Percentiles rank a stretch among this genome's conserved stretches.
phyloP scores from a whole-genome alignment of 2,888 invertebrate species.

The Orthosia cruda region DNA sequence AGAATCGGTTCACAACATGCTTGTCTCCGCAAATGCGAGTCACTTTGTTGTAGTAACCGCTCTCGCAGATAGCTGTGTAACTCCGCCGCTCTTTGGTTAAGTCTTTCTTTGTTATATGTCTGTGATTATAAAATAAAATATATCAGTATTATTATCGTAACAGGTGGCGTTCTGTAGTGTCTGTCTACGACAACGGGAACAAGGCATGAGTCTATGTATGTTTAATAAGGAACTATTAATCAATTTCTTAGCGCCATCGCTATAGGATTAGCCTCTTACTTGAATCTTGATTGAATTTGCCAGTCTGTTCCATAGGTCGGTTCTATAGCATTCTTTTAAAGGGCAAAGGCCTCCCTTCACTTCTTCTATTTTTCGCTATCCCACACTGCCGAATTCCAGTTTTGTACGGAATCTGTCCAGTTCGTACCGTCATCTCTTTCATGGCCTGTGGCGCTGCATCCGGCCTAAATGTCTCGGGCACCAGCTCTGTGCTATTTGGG shows the following conservation, averaged over 20 bases:
- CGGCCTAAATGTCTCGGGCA: not conserved
- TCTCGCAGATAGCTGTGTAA: conserved; percentile 91
- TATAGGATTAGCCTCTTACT: not conserved
- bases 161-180: no score
- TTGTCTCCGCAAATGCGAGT: conserved; percentile 88
- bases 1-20: conserved; percentile 86
- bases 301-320: no score
- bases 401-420: not conserved
- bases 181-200: no score
- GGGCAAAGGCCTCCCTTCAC: conserved; percentile 15
- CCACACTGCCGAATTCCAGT: not conserved
- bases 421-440: not conserved
- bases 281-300: not conserved
- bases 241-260: not conserved
- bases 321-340: conserved; percentile 4
- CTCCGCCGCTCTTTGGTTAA: conserved; percentile 89
- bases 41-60: conserved; percentile 91
- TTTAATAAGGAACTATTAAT: not conserved
- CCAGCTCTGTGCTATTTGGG: not conserved
- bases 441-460: not conserved
- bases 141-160: conserved; percentile 7
- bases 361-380: not conserved
- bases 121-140: conserved; percentile 66
- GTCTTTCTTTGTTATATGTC: conserved; percentile 86
- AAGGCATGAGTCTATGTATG: no score